Evolutionary conservation across 2,888 invertebrate genomes (phyloP).

Genomic region (Mesorhabditis spiculigera): DNA sequence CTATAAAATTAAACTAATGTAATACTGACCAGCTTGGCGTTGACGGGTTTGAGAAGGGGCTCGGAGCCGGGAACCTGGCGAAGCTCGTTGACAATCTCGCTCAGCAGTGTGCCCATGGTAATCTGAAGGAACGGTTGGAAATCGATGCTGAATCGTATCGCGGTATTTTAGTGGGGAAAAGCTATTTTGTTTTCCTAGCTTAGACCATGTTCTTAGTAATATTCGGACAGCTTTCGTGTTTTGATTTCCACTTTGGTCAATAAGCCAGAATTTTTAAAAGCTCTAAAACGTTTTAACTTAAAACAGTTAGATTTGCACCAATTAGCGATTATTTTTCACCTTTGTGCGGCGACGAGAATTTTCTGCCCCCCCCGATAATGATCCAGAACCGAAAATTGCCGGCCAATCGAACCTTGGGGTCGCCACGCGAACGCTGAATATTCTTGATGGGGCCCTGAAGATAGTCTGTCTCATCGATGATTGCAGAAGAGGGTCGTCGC

Average conservation of each 20-base stretch:
- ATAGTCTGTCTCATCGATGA: slow-evolving; percentile 52
- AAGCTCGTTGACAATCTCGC: slow-evolving; percentile 68
- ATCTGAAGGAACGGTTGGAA: slow-evolving; percentile 19
- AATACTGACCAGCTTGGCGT: slow-evolving; percentile 69
- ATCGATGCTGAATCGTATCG: too few species aligned
- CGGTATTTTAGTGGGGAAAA: too few species aligned
- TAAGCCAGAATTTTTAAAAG: too few species aligned
- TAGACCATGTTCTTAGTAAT: too few species aligned
- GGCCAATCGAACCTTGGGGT: slow-evolving; percentile 75
- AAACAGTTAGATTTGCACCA: too few species aligned
- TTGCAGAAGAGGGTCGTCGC: slow-evolving; percentile 28
- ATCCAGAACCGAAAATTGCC: not conserved
- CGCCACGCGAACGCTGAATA: slow-evolving; percentile 85
- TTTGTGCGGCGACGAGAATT: too few species aligned
- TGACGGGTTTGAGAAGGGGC: slow-evolving; percentile 89
- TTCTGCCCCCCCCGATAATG: not conserved
- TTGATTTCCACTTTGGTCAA: not conserved
- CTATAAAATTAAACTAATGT: not conserved
- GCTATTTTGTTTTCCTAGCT: too few species aligned
- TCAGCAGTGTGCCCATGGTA: slow-evolving; percentile 43
- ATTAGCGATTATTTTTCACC: too few species aligned
- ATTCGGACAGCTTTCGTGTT: too few species aligned
- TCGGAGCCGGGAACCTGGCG: slow-evolving; percentile 80
- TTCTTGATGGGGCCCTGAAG: slow-evolving; percentile 63
- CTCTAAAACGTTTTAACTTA: too few species aligned